phyloP scores from a whole-genome alignment of 2,888 invertebrate species.

The Masnerella sp. region DNA sequence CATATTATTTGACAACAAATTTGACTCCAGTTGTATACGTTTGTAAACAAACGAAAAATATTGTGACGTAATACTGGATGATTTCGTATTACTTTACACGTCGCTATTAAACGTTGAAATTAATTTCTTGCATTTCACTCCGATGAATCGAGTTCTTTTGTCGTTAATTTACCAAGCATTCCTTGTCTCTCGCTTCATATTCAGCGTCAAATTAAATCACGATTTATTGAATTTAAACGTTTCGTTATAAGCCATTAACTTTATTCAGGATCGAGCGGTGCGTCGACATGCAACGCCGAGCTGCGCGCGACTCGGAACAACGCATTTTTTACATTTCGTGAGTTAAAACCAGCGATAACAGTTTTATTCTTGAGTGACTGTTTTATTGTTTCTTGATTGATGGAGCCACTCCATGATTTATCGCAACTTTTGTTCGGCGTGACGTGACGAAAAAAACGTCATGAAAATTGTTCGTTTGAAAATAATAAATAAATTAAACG shows the following conservation, averaged over 20 bases:
- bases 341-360: slow-evolving; percentile 34
- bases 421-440: slow-evolving; percentile 5
- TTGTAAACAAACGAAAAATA: too few species aligned
- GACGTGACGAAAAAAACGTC: background rate
- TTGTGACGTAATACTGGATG: too few species aligned
- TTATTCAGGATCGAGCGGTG: slow-evolving; percentile 19
- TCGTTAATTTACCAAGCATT: too few species aligned
- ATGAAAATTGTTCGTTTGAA: background rate
- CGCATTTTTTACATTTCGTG: slow-evolving; percentile 34
- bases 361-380: slow-evolving; percentile 40
- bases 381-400: slow-evolving; percentile 45
- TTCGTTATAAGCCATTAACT: slow-evolving; percentile 36
- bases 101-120: too few species aligned
- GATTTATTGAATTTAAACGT: slow-evolving; percentile 18
- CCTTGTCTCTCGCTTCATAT: slow-evolving; percentile 14
- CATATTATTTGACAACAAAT: too few species aligned
- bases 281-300: slow-evolving; percentile 19
- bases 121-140: too few species aligned
- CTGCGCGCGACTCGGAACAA: slow-evolving; percentile 23
- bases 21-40: too few species aligned
- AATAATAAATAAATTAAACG: slow-evolving; percentile 5
- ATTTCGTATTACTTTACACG: too few species aligned
- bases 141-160: too few species aligned
- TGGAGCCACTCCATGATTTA: slow-evolving; percentile 19
- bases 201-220: slow-evolving; percentile 9